A percentile compares a stretch with the other conserved stretches of the same genome.
Conservation (phyloP, 2,888 invertebrate genomes). For the Phalera bucephala region DNA sequence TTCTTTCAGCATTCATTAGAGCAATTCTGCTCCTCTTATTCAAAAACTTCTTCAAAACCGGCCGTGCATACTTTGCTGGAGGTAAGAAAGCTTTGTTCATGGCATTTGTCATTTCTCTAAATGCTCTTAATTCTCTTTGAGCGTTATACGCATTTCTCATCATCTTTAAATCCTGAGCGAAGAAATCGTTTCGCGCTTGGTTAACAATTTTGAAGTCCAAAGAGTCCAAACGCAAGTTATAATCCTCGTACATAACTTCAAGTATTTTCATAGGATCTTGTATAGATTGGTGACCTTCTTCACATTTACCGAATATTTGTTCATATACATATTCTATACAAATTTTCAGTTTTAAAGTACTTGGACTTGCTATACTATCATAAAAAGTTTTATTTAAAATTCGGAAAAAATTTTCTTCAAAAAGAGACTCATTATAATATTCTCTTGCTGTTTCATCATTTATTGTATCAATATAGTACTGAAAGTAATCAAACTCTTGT, state of each 20-base stretch:
- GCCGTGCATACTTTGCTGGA: constrained; percentile 54
- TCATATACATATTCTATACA: constrained; percentile 77
- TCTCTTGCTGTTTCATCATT: constrained; percentile 63
- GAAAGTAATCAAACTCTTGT: constrained; percentile 69
- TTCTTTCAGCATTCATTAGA: constrained; percentile 47
- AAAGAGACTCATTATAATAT: constrained; percentile 58
- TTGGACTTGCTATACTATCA: constrained; percentile 66
- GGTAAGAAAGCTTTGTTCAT: constrained; percentile 73
- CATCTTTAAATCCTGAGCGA: constrained; percentile 69
- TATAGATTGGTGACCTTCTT: constrained; percentile 70
- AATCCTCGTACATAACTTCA: constrained; percentile 74
- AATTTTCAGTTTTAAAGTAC: constrained; percentile 66
- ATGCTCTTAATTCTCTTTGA: constrained; percentile 64
- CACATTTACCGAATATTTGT: constrained; percentile 72
- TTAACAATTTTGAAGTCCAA: constrained; percentile 72
- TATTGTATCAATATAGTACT: constrained; percentile 67
- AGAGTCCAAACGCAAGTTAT: constrained; percentile 65
- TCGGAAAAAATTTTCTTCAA: constrained; percentile 69
- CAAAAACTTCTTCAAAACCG: constrained; percentile 57
- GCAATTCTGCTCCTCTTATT: constrained; percentile 57
- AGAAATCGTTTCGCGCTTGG: constrained; percentile 67
- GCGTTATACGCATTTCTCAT: constrained; percentile 70
- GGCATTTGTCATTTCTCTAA: constrained; percentile 71
- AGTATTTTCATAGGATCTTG: constrained; percentile 75
- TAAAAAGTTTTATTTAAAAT: constrained; percentile 68